Conservation (phyloP, 2,113 vertebrate genomes). For the Propithecus coquereli region DNA sequence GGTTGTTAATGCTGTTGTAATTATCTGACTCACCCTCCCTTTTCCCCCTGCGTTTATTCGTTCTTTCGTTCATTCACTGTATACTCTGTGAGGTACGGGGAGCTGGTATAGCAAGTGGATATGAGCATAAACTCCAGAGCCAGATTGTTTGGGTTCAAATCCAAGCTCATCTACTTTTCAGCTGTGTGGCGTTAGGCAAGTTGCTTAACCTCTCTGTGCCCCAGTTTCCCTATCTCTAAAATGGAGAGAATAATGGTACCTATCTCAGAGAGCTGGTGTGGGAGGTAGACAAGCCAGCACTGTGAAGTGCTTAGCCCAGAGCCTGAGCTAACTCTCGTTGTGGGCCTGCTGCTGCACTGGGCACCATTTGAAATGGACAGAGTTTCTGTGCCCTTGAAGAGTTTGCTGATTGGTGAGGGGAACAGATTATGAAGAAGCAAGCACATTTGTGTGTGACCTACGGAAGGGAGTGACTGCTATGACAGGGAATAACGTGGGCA, state of each 20-base stretch:
- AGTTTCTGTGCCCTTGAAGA: neutral
- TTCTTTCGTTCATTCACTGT: neutral
- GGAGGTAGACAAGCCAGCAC: neutral
- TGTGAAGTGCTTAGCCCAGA: neutral
- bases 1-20: neutral
- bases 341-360: neutral
- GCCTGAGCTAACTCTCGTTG: no score
- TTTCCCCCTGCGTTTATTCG: neutral
- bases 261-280: accelerated
- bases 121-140: neutral
- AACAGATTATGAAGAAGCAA: neutral
- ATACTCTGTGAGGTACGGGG: no score
- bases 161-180: neutral
- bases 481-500: neutral
- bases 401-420: neutral
- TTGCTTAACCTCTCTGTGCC: neutral
- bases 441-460: neutral
- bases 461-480: neutral
- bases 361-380: neutral
- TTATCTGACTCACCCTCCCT: neutral
- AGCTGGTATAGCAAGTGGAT: accelerated
- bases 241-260: neutral
- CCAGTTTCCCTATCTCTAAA: neutral
- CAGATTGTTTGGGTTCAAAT: neutral
- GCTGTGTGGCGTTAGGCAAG: neutral